Percentiles rank a stretch among this genome's conserved stretches.
phyloP scores from a whole-genome alignment of 1,140 invertebrate species.

The Piezodorus guildinii region DNA sequence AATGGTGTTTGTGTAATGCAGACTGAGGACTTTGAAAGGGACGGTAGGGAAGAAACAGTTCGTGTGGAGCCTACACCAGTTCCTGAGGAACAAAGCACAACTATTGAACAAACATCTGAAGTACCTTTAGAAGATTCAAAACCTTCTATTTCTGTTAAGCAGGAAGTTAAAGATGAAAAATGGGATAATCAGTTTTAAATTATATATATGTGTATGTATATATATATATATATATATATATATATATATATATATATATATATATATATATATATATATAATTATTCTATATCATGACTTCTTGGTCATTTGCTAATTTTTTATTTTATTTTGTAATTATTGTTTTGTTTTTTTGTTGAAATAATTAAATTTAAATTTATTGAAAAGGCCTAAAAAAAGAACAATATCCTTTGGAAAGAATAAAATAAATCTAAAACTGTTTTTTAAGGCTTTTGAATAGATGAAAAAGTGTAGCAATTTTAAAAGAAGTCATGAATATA shows the following conservation, averaged over 20 bases:
- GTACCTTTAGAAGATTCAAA: conserved; percentile 19
- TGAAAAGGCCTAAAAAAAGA: conserved; percentile 5
- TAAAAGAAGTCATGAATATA: conserved; percentile 22
- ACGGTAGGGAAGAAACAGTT: conserved; percentile 53
- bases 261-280: too few relatives aligned
- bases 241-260: background rate
- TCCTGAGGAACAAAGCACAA: conserved; percentile 24
- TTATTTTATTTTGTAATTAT: background rate
- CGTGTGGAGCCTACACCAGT: conserved; percentile 58
- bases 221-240: background rate
- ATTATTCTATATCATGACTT: conserved; percentile 17
- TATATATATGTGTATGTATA: conserved; percentile 6
- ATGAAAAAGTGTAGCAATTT: background rate
- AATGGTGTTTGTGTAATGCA: conserved; percentile 87
- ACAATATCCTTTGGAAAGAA: background rate
- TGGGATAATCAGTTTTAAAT: conserved; percentile 29
- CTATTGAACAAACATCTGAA: conserved; percentile 18
- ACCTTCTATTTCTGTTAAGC: conserved; percentile 21
- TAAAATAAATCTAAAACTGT: too few relatives aligned
- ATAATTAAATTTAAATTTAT: conserved; percentile 2
- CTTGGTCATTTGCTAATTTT: conserved; percentile 11
- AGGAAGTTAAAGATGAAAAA: conserved; percentile 28
- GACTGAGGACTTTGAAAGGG: conserved; percentile 53
- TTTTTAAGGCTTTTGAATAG: background rate
- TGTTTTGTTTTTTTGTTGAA: conserved; percentile 4